Percentiles rank a stretch among this genome's conserved stretches.
Evolutionary conservation across 1,140 invertebrate species (phyloP).

Genomic region (Drosophila mayri): DNA sequence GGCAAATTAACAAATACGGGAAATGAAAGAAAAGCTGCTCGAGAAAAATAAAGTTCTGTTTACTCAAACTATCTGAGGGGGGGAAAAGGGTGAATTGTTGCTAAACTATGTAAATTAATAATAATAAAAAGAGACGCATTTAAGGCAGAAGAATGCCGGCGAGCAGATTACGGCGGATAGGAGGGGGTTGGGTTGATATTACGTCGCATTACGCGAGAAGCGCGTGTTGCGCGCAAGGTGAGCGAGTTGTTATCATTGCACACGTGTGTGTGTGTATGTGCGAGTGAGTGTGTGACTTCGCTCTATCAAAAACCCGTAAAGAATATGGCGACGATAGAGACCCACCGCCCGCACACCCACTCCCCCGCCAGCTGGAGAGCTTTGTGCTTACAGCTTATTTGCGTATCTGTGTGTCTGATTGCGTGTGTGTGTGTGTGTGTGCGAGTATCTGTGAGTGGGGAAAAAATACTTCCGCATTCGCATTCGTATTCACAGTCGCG

Average conservation of each 20-base stretch:
- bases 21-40: conserved; percentile 20
- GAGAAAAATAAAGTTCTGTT: conserved; percentile 49
- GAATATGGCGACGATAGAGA: conserved; percentile 73
- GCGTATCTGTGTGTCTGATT: conserved; percentile 60
- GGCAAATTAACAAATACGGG: conserved; percentile 49
- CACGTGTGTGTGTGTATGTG: conserved; percentile 19
- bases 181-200: conserved; percentile 45
- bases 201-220: conserved; percentile 76
- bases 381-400: conserved; percentile 61
- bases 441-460: conserved; percentile 8
- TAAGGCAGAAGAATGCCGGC: conserved; percentile 61
- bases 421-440: conserved; percentile 50
- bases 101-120: conserved; percentile 71
- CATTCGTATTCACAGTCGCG: conserved; percentile 17
- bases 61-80: conserved; percentile 45
- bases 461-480: conserved; percentile 75
- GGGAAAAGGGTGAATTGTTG: neutral
- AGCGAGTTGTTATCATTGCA: conserved; percentile 81
- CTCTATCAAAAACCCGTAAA: conserved; percentile 67
- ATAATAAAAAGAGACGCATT: conserved; percentile 58
- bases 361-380: conserved; percentile 12
- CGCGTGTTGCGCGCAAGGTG: conserved; percentile 75
- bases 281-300: neutral
- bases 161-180: conserved; percentile 8
- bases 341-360: conserved; percentile 17